Percentiles rank a stretch among this genome's conserved stretches.
Conservation (phyloP, 1,140 invertebrate species). For the Sinella curviseta region DNA sequence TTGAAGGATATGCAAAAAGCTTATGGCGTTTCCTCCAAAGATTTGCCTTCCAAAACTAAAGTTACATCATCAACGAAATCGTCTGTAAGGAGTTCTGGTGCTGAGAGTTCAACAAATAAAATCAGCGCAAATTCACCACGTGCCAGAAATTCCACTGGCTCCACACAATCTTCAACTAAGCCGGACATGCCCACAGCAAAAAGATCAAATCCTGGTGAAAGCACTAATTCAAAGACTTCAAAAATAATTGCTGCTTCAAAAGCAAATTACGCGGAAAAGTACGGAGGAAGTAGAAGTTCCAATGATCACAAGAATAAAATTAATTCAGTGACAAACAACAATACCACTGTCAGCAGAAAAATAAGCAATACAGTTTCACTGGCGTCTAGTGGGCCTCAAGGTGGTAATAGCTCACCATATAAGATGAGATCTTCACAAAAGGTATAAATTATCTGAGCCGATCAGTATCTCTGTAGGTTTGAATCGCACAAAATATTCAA, state of each 20-base stretch:
- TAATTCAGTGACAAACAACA: too few relatives aligned
- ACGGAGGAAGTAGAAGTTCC: not conserved
- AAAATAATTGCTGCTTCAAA: constrained; percentile 22
- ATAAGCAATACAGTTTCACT: too few relatives aligned
- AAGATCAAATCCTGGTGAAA: not conserved
- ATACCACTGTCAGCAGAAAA: too few relatives aligned
- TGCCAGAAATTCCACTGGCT: not conserved
- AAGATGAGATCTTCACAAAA: too few relatives aligned
- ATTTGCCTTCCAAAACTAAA: not conserved
- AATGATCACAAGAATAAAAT: not conserved
- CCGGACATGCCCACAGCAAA: not conserved
- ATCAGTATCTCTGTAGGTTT: too few relatives aligned
- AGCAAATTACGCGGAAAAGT: constrained; percentile 16
- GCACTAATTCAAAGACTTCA: not conserved
- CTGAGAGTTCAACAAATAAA: not conserved
- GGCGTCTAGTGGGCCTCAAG: too few relatives aligned
- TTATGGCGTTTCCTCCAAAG: not conserved
- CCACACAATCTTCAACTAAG: not conserved
- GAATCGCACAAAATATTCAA: too few relatives aligned
- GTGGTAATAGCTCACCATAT: too few relatives aligned
- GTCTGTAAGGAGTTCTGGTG: not conserved
- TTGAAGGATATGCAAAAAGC: constrained; percentile 12
- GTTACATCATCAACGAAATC: not conserved
- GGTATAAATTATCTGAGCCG: too few relatives aligned
- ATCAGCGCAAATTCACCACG: not conserved